These are phyloP conservation scores for Perca schrenkii DNA, from an alignment of 2,113 vertebrate genomes.

Conservation along the genomic window DNA sequence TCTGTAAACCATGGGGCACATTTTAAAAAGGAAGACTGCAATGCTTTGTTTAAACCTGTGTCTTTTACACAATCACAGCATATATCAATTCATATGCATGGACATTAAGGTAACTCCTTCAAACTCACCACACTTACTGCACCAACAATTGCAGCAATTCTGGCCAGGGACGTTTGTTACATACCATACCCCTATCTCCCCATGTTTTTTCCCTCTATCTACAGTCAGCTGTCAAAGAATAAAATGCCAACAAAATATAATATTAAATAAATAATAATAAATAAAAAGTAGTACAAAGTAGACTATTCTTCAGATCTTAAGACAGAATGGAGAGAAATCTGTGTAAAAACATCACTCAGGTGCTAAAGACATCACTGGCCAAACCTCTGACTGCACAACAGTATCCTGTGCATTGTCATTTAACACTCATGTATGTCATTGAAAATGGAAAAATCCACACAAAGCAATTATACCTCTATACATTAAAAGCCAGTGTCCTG, in stretches of 20 bases:
- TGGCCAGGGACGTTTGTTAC: background rate
- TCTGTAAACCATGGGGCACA: conserved; percentile 66
- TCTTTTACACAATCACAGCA: conserved; percentile 2
- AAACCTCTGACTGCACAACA: background rate
- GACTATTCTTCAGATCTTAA: background rate
- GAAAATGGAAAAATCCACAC: background rate
- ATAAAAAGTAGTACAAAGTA: background rate
- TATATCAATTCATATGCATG: conserved; percentile 2
- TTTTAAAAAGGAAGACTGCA: conserved; percentile 38
- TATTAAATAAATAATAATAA: background rate
- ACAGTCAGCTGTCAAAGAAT: background rate
- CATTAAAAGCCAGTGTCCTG: background rate
- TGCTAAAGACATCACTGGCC: background rate
- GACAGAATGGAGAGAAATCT: background rate
- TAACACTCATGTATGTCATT: background rate
- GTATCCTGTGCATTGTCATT: background rate
- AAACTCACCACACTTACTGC: background rate
- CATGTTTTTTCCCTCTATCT: background rate
- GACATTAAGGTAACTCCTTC: background rate
- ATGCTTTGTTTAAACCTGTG: conserved; percentile 27
- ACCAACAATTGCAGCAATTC: background rate
- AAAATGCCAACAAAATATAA: no score
- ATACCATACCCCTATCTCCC: background rate
- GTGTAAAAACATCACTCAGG: background rate
- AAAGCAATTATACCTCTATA: background rate